Evolutionary conservation across 2,888 invertebrate species (phyloP), one percentile per base, ranked within the genome.

Genomic region (Theodoxus fluviatilis): DNA sequence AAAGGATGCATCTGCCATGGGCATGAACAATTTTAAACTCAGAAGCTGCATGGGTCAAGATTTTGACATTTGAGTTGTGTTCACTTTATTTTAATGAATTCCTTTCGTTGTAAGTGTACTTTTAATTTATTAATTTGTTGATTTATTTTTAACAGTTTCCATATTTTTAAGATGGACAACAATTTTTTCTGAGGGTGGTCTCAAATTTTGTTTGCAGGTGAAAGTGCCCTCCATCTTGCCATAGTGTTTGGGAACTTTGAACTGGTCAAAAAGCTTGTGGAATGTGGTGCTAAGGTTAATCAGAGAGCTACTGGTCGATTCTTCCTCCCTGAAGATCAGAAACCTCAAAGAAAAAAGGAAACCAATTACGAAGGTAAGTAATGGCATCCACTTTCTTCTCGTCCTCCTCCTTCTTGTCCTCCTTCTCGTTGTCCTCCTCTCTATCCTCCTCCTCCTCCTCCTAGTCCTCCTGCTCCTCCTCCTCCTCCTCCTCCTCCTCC

Each of bases 231-330:
- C 43, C 98, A 99, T 87, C 89, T 99, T 74, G 96, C 98, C 0
- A 98, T 98, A 78, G 97, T 98, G 0, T 96, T 97, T 85, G 94
- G 93, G 84, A 98, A 98, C 87, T 95, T 97, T 84, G 97, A 97
- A 81, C 89, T 98, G 70, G 96, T 97, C 0, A 94, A 95, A 84
- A 93, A 96, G 83, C 89, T 99, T 69, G 93, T 98, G 1, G 94
- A 95, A 84, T 93, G 94, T 22, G 97, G 96, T 0, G 96, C 96
- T 7, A 92, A 94, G 82, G 94, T 98, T 33, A 93, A 94, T 81
- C 96, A 97, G 85, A 90, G 97, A 82, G 98, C 98, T 4, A 93
- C 94, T 55, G 98, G 98, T 90, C 59, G 95, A 84, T 98, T 99
- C 88, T 99, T 98, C 87, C 89, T 96, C 35, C 98, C 98, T 0